Evolutionary conservation across 1,140 invertebrate species (phyloP).

Genomic region (silkworm (Bombyx mori)): ASM3026992v2 NC_085119.1:11769501-11770000

Average conservation of each 20-base stretch:
- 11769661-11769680: not conserved
- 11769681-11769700: slow-evolving; percentile 1
- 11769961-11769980: slow-evolving; percentile 38
- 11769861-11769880: slow-evolving; percentile 50
- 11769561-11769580: slow-evolving; percentile 42
- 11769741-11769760: slow-evolving; percentile 53
- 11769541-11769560: slow-evolving; percentile 39
- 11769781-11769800: slow-evolving; percentile 57
- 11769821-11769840: slow-evolving; percentile 47
- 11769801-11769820: slow-evolving; percentile 51
- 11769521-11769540: slow-evolving; percentile 26
- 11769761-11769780: slow-evolving; percentile 44
- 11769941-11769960: slow-evolving; percentile 32
- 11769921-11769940: slow-evolving; percentile 39
- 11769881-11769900: slow-evolving; percentile 45
- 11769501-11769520: slow-evolving; percentile 42
- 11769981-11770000: slow-evolving; percentile 38
- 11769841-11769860: slow-evolving; percentile 50
- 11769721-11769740: slow-evolving; percentile 37
- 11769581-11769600: slow-evolving; percentile 36
- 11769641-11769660: not conserved
- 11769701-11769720: slow-evolving; percentile 24
- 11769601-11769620: slow-evolving; percentile 31
- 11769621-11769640: slow-evolving; percentile 17
- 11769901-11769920: slow-evolving; percentile 36